phyloP scores from a whole-genome alignment of 2,797 vertebrate species.

The Menidia menidia region DNA sequence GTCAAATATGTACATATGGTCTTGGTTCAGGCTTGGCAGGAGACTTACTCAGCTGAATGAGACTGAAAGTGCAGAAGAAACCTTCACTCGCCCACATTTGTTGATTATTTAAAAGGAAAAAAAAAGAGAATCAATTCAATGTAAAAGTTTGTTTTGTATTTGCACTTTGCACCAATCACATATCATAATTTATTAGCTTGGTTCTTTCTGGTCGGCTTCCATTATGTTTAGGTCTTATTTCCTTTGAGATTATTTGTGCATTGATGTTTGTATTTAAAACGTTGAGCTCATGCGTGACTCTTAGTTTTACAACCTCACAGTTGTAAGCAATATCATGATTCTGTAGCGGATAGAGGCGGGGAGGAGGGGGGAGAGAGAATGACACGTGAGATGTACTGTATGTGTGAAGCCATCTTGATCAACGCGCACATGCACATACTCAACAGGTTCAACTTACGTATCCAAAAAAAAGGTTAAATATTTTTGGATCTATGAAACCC shows the following conservation, averaged over 20 bases:
- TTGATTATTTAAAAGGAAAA: slow-evolving; percentile 88
- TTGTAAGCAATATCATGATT: slow-evolving; percentile 99
- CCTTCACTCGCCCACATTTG: slow-evolving; percentile 89
- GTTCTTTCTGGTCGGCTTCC: slow-evolving; percentile 79
- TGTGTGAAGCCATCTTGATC: slow-evolving; percentile 90
- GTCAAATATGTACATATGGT: slow-evolving; percentile 99
- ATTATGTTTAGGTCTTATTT: slow-evolving; percentile 85
- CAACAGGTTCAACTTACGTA: slow-evolving; percentile 90
- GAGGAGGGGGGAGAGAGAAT: slow-evolving; percentile 33
- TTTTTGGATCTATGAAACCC: slow-evolving; percentile 99
- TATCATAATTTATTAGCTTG: slow-evolving; percentile 98
- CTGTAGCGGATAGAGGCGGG: slow-evolving; percentile 88
- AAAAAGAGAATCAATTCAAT: slow-evolving; percentile 82
- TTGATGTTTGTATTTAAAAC: slow-evolving; percentile 98
- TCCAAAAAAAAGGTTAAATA: slow-evolving; percentile 95
- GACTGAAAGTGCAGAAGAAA: slow-evolving; percentile 81
- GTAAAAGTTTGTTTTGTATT: slow-evolving; percentile 94
- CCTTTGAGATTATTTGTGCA: slow-evolving; percentile 94
- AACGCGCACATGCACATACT: slow-evolving; percentile 79
- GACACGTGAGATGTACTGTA: slow-evolving; percentile 70
- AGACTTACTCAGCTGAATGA: slow-evolving; percentile 90
- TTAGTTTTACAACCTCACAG: slow-evolving; percentile 96
- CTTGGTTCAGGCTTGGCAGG: slow-evolving; percentile 93
- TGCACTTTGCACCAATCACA: slow-evolving; percentile 98
- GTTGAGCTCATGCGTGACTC: slow-evolving; percentile 90